A percentile compares a stretch with the other conserved stretches of the same genome.
Evolutionary conservation across 1,140 invertebrate species (phyloP).

Genomic region (Laupala kohalensis): DNA sequence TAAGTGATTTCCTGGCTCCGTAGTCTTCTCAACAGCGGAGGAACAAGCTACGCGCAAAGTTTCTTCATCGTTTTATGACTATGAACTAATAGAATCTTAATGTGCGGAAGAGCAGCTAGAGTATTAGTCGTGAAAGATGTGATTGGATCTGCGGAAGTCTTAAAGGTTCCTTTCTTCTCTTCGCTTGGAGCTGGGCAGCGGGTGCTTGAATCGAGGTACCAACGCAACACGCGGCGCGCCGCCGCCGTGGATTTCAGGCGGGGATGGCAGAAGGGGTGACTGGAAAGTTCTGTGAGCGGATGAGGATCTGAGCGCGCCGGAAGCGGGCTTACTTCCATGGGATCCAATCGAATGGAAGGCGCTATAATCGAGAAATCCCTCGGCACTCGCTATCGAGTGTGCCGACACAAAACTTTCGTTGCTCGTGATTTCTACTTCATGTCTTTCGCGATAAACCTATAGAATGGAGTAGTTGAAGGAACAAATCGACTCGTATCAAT

Average conservation of each 20-base stretch:
- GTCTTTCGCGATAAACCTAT: no score
- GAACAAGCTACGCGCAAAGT: background rate
- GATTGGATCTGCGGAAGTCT: background rate
- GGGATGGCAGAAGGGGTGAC: no score
- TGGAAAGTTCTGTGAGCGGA: no score
- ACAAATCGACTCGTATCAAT: no score
- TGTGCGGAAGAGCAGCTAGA: background rate
- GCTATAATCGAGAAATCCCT: background rate
- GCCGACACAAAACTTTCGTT: background rate
- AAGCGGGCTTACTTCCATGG: background rate
- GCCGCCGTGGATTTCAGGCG: background rate
- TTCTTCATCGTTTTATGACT: background rate
- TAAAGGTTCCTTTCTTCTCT: background rate
- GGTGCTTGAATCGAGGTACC: background rate
- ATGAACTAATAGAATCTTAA: background rate
- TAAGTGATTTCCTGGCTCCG: background rate
- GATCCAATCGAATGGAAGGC: background rate
- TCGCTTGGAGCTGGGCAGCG: background rate
- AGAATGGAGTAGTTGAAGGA: no score
- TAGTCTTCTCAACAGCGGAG: background rate
- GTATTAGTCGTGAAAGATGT: background rate
- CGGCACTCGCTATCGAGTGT: background rate
- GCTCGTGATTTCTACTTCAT: background rate
- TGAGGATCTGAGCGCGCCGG: no score
- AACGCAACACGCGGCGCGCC: background rate